A percentile compares a stretch with the other conserved stretches of the same genome.
Conservation (phyloP, 2,113 vertebrate species). For the Daboia siamensis region DNA sequence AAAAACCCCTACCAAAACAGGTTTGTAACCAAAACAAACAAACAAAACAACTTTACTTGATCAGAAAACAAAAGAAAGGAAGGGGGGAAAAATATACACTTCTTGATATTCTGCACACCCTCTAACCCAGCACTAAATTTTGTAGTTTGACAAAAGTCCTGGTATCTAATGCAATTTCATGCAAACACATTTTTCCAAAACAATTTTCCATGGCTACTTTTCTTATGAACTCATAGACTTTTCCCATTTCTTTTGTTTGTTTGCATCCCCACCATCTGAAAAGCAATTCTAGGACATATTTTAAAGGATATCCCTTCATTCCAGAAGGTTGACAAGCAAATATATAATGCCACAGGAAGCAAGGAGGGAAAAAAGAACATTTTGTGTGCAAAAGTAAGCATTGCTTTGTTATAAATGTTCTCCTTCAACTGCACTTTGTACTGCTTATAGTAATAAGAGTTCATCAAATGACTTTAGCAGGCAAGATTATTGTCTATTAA, state of each 20-base stretch:
- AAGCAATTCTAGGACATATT: background rate
- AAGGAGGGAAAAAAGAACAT: background rate
- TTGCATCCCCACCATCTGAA: background rate
- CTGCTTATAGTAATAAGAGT: background rate
- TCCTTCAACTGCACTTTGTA: slow-evolving; percentile 7
- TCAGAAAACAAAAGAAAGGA: background rate
- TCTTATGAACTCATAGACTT: background rate
- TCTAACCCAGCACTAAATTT: background rate
- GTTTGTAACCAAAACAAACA: background rate
- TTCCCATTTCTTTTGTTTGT: background rate
- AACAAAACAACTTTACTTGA: background rate
- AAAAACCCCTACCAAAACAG: background rate
- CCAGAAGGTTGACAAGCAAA: background rate
- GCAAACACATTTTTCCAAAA: background rate
- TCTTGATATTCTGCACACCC: background rate
- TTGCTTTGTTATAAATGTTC: slow-evolving; percentile 36
- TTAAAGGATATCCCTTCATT: background rate
- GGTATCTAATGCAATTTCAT: background rate
- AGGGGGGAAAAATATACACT: background rate
- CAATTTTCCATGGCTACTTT: background rate
- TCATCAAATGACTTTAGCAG: slow-evolving; percentile 5
- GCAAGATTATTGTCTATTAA: background rate
- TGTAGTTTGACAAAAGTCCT: background rate
- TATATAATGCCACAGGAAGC: background rate
- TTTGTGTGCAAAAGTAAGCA: background rate